Conservation (phyloP, 2,888 invertebrate species). For the Criorhina ranunculi region DNA sequence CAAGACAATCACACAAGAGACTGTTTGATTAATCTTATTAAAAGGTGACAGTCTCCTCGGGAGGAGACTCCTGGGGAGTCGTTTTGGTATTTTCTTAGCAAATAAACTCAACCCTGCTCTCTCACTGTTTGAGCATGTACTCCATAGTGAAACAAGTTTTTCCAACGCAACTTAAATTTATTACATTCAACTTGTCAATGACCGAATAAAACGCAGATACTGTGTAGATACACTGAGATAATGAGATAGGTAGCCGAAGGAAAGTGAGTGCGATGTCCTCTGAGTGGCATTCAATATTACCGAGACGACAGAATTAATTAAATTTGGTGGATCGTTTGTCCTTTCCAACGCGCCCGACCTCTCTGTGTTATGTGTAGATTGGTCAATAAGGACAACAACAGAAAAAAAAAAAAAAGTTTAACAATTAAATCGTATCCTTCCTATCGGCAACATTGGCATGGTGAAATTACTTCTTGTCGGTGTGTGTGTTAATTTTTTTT, state of each 20-base stretch:
- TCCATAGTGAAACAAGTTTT: not conserved
- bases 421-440: slow-evolving; percentile 53
- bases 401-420: slow-evolving; percentile 26
- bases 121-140: too few relatives aligned
- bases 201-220: slow-evolving; percentile 9
- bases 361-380: slow-evolving; percentile 23
- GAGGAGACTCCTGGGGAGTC: not conserved
- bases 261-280: slow-evolving; percentile 12
- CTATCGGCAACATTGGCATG: slow-evolving; percentile 1
- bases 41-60: slow-evolving; percentile 20
- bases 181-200: slow-evolving; percentile 65
- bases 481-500: slow-evolving; percentile 20
- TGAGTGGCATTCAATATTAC: slow-evolving; percentile 52
- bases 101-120: too few relatives aligned
- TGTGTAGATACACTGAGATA: slow-evolving; percentile 8
- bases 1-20: slow-evolving; percentile 17
- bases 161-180: slow-evolving; percentile 54
- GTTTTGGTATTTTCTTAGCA: not conserved
- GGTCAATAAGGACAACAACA: not conserved
- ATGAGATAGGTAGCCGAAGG: slow-evolving; percentile 21
- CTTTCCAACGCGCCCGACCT: not conserved
- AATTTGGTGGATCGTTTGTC: slow-evolving; percentile 41
- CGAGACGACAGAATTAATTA: slow-evolving; percentile 61
- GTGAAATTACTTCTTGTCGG: slow-evolving; percentile 51
- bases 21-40: slow-evolving; percentile 44